Evolutionary conservation across 2,888 invertebrate species (phyloP), one percentile per base, ranked within the genome.

Genomic region (Clunio marinus): DNA sequence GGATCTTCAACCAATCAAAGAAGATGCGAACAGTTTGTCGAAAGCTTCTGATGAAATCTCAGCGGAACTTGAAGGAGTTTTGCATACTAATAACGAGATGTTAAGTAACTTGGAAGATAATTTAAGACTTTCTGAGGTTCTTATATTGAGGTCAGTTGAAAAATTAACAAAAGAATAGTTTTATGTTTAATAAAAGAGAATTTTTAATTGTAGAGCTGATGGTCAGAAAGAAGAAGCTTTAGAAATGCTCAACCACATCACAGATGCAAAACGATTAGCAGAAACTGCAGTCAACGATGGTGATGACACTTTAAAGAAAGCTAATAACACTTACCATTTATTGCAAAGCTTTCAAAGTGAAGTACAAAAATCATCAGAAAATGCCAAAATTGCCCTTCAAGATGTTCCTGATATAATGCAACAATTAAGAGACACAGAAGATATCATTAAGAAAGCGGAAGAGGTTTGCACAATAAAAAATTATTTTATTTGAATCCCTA

Each of bases 281-380:
- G 85, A 86, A 69, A 86, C 89, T 65, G 96, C 96, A 1, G 91
- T 96, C 0, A 84, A 87, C 69, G 84, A 89, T 65, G 95, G 95
- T 1, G 92, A 96, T 73, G 85, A 86, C 72, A 92, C 90, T 0
- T 80, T 93, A 5, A 83, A 84, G 71, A 89, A 91, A 74, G 94
- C 91, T 2, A 86, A 88, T 74, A 85, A 87, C 66, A 94, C 93
- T 0, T 85, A 89, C 70, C 83, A 87, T 70, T 51, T 68, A 70
- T 72, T 74, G 74, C 62, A 74, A 90, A 91, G 89, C 75, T 98
- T 97, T 81, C 93, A 96, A 76, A 86, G 89, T 69, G 88, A 93
- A 78, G 94, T 96, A 1, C 87, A 91, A 72, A 87, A 88, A 71
- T 95, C 92, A 70, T 89, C 91, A 69, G 83, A 86, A 59, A 86